Evolutionary conservation across 2,113 vertebrate species (phyloP).

Genomic region (Clarias gariepinus): DNA sequence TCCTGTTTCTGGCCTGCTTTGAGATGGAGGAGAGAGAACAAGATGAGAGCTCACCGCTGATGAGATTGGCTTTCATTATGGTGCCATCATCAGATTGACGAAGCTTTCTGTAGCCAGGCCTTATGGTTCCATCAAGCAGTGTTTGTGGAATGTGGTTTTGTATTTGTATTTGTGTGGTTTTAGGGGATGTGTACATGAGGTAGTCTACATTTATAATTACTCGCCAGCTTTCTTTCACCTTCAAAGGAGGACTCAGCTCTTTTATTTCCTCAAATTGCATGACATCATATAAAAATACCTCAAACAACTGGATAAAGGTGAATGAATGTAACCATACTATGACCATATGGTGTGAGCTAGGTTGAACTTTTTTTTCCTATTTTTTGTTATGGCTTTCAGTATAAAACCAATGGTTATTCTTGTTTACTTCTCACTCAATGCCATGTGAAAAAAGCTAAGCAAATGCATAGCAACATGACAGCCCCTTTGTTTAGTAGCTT

Average conservation of each 20-base stretch:
- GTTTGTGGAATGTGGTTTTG: neutral
- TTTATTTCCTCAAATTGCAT: neutral
- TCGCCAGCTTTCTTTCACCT: neutral
- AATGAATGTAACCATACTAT: neutral
- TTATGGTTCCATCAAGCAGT: neutral
- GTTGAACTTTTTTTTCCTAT: neutral
- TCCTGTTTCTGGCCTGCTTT: constrained; percentile 37
- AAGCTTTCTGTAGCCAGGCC: constrained; percentile 5
- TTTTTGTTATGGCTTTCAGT: constrained; percentile 4
- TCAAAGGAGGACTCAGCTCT: neutral
- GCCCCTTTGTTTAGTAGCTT: constrained; percentile 21
- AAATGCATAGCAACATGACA: neutral
- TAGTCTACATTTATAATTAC: neutral
- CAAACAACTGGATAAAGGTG: neutral
- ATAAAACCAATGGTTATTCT: neutral
- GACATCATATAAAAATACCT: neutral
- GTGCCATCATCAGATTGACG: constrained; percentile 31
- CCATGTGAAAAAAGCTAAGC: neutral
- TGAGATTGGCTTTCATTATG: constrained; percentile 36
- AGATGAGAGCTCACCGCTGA: constrained; percentile 22
- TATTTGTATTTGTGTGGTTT: neutral
- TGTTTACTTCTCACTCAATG: neutral
- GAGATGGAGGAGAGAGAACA: constrained; percentile 11
- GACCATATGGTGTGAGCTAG: neutral
- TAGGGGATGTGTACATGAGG: neutral